Evolutionary conservation across 2,888 invertebrate genomes (phyloP).

Genomic region (Heliconius sara): DNA sequence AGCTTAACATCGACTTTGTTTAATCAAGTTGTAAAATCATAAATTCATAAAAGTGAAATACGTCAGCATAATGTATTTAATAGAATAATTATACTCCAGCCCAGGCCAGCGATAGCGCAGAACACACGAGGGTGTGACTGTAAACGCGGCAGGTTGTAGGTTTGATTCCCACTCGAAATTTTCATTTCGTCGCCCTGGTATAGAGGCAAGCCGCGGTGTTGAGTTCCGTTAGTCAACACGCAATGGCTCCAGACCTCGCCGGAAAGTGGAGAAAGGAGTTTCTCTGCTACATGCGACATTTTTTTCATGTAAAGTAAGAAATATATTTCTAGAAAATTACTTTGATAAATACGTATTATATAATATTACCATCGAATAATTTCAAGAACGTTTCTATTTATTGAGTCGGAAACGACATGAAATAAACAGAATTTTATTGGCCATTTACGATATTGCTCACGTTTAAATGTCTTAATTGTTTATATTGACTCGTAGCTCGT

Average conservation of each 20-base stretch:
- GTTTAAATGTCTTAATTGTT: constrained; percentile 20
- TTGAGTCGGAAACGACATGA: background rate
- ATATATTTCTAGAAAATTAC: background rate
- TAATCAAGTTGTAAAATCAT: constrained; percentile 9
- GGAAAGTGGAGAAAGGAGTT: too few relatives aligned
- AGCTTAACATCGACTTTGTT: background rate
- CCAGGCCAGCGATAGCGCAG: too few relatives aligned
- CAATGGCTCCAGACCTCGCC: too few relatives aligned
- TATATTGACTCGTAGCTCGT: background rate
- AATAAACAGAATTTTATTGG: constrained; percentile 13
- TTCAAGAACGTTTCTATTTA: background rate
- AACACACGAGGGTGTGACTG: too few relatives aligned
- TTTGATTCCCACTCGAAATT: too few relatives aligned
- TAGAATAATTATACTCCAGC: background rate
- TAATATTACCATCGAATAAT: background rate
- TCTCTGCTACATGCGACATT: too few relatives aligned
- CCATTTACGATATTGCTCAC: constrained; percentile 21
- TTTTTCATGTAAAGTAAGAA: too few relatives aligned
- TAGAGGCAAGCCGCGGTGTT: background rate
- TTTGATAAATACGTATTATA: background rate
- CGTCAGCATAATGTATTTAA: background rate
- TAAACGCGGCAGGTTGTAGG: too few relatives aligned
- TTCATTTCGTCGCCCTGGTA: too few relatives aligned
- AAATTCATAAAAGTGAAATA: background rate
- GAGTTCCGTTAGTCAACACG: background rate